These are phyloP conservation scores for Theristicus caerulescens DNA, from an alignment of 2,113 vertebrate species.

Conservation along the genomic window DNA sequence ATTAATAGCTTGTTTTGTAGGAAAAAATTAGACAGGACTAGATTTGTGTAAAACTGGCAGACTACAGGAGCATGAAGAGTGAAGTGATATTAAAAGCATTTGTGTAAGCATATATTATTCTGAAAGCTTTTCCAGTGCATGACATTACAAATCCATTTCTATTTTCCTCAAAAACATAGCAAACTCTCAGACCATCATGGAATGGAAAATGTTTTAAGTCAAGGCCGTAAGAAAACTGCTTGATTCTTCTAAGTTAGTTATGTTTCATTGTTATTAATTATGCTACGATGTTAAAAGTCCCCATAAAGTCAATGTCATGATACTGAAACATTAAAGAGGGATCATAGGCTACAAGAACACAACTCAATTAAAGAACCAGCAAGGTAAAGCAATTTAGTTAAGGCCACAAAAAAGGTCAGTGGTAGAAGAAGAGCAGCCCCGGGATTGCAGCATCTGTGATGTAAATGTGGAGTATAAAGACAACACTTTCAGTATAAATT, in stretches of 20 bases:
- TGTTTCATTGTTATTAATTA: not conserved
- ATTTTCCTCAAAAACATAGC: not conserved
- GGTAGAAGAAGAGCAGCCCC: not conserved
- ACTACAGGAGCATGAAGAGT: not conserved
- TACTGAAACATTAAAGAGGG: not conserved
- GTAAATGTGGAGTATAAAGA: not conserved
- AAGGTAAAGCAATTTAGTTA: not conserved
- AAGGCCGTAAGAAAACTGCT: not conserved
- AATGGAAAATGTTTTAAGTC: not conserved
- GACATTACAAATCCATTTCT: not conserved
- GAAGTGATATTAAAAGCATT: not conserved
- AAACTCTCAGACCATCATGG: not conserved
- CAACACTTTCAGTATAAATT: not conserved
- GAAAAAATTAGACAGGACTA: not conserved
- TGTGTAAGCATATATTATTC: not conserved
- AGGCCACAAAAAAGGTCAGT: not conserved
- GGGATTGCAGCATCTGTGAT: not conserved
- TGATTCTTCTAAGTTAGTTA: not conserved
- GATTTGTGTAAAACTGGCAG: not conserved
- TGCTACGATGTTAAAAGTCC: not conserved
- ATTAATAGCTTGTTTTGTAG: constrained; percentile 4
- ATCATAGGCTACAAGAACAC: not conserved
- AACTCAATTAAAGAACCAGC: not conserved
- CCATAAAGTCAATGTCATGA: not conserved
- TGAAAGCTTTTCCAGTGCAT: not conserved